These are phyloP conservation scores for Phyllopteryx taeniolatus DNA, from an alignment of 2,113 vertebrate genomes.

Conservation along the genomic window DNA sequence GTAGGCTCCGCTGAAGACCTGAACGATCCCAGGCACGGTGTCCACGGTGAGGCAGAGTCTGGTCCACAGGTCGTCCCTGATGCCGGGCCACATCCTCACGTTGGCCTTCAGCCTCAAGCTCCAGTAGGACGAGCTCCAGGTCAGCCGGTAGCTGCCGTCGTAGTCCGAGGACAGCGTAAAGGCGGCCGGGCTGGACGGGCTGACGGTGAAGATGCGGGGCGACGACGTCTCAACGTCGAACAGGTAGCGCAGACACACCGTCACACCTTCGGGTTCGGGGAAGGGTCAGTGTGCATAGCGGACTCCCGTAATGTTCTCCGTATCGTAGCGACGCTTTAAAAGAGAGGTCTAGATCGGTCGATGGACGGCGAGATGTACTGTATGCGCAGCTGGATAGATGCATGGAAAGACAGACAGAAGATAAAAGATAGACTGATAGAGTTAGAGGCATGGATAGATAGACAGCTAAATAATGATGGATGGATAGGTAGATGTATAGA, in stretches of 20 bases:
- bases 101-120: accelerated
- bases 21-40: constrained; percentile 17
- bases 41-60: constrained; percentile 53
- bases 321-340: no score
- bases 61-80: constrained; percentile 27
- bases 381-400: no score
- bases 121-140: accelerated
- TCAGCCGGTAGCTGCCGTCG: accelerated
- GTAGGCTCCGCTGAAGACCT: constrained; percentile 33
- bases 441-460: background rate
- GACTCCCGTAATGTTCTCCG: no score
- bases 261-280: constrained; percentile 33
- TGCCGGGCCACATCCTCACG: background rate
- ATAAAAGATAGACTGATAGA: no score
- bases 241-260: constrained; percentile 55
- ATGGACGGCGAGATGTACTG: no score
- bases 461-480: background rate
- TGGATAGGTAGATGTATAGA: no score
- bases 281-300: no score
- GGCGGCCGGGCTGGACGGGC: background rate
- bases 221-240: accelerated
- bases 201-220: constrained; percentile 22
- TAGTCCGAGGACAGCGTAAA: accelerated
- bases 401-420: no score
- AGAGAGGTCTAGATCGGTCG: no score